Base-by-base conservation (phyloP, 2,888 invertebrate species). In the Drosophila recens region DNA sequence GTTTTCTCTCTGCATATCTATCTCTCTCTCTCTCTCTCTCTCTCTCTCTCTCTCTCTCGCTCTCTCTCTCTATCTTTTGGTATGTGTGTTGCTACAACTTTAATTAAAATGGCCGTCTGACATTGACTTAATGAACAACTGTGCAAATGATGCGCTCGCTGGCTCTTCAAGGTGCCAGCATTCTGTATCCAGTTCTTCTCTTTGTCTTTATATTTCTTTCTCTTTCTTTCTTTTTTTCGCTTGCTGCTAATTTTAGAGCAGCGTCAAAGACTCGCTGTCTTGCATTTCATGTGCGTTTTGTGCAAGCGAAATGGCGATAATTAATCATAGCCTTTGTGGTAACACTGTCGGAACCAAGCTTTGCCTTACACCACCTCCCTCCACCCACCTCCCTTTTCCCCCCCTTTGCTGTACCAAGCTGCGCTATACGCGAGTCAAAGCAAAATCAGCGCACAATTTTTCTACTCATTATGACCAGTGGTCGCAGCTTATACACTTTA, bases 241-340 rank as follows among this genome's bases (percentile, higher is more conserved):
- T 17, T 49, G 49, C 46, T 30, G 54, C 82, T 79, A 79, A 88
- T 85, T 85, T 77, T 42, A 70, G 79, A 61, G 72, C 73, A 61
- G 58, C 48, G 15, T 58, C 65, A 75, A 63, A 48, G 69, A 80
- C 78, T 82, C 27, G 27, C 6, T 86, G 75, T 75, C 78, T 71
- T 67, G 76, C 73, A 67, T 62, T 73, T 73, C 63, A 56, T 62
- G 61, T 59, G 59, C 61, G 53, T 40, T 78, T 71, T 68, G 79
- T 76, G 77, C 76, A 67, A 85, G 54, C 66, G 69, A 79, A 83
- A 75, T 75, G 79, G 64, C 66, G 69, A 67, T 87, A 84, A 89
- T 89, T 89, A 89, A 89, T 84, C 84, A 83, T 81, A 70, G 72
- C 73, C 72, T 71, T 68, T 79, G 87, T 76, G 79, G 84, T 54